Evolutionary conservation across 2,888 invertebrate genomes (phyloP), one percentile per base, ranked within the genome.

Genomic region (Tanypteryx hageni): DNA sequence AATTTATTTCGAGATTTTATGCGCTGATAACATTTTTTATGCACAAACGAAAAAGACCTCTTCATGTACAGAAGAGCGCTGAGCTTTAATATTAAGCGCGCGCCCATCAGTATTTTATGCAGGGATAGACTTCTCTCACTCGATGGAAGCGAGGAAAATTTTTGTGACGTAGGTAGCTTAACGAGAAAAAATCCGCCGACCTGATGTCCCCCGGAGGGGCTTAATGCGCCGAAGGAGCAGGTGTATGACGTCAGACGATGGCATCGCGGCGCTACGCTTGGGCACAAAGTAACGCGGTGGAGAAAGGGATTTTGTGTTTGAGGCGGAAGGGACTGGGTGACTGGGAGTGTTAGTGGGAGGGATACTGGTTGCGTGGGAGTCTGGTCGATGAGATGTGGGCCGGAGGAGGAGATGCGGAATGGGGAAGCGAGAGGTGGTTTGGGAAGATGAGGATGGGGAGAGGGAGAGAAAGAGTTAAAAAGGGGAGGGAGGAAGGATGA

Each of bases 381-480:
- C 76, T 76, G 76, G 76, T 76, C 76, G 76, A 76, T 76, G 76
- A 76, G 76, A 76, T 22, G 76, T 22, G 76, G 27, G 76, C 27
- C 27, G 76, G 76, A 27, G 76, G 76, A 76, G 27, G 44, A 1
- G 44, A 44, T 3, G 44, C 5, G 44, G 44, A 44, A 44, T 44
- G 44, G 44, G 44, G 44, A n/a, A n/a, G n/a, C n/a, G n/a, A n/a
- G 44, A 1, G 44, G 44, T 44, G 44, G 44, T 44, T 44, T 3
- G 44, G 44, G 5, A 44, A 5, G 1, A 44, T 1, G 44, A 44
- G 44, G 44, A 44, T 5, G 44, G 44, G 44, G 44, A 5, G 44
- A 5, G 44, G 5, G 44, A 5, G 5, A 44, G 44, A 5, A 44
- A 3, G 44, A 44, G 44, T 1, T 44, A 5, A 44, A 44, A 5